Base-by-base conservation (phyloP, 2,113 vertebrate species). In the Corvus moneduloides region DNA sequence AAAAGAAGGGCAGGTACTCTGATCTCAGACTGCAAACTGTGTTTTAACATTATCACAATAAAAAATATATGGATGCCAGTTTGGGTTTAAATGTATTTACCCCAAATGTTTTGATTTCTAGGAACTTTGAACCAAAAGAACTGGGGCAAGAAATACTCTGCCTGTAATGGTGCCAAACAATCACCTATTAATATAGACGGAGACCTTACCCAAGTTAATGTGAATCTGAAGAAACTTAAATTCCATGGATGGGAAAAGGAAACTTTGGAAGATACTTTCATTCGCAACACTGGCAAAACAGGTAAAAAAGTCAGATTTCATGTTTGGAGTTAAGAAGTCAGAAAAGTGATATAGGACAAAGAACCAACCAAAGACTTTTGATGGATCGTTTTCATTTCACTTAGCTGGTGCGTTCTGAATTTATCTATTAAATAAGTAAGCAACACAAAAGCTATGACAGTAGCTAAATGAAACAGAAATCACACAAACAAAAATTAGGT, bases 181-280 rank as follows among this genome's bases (percentile, higher is more conserved):
- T 99, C 99, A 3, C 99, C 99, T 73, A 99, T 99, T 92, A 98
- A 99, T 97, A 99, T 99, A 69, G 98, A 99, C 95, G 99, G 99
- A 97, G 98, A 98, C 94, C 98, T 99, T 93, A 98, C 99, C 26
- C 99, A 99, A 98, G 99, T 99, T 52, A 99, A 99, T 94, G 98
- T 99, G 89, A 98, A 99, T 95, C 98, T 99, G 89, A 99, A 99
- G 97, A 98, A 99, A 91, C 96, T 99, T 78, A 98, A 96, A 62
- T 99, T 99, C 81, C 98, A 99, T 35, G 99, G 98, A 64, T 99
- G 99, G 99, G 98, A 99, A 79, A 97, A 97, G 72, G 87, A 96
- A 84, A 98, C 98, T 20, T 93, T 92, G 54, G 98, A 98, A 91
- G 94, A 96, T 48, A 99, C 98, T 13, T 98, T 98, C 95, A 98